Conservation (phyloP, 2,113 vertebrate genomes). For the Pristiophorus japonicus region DNA sequence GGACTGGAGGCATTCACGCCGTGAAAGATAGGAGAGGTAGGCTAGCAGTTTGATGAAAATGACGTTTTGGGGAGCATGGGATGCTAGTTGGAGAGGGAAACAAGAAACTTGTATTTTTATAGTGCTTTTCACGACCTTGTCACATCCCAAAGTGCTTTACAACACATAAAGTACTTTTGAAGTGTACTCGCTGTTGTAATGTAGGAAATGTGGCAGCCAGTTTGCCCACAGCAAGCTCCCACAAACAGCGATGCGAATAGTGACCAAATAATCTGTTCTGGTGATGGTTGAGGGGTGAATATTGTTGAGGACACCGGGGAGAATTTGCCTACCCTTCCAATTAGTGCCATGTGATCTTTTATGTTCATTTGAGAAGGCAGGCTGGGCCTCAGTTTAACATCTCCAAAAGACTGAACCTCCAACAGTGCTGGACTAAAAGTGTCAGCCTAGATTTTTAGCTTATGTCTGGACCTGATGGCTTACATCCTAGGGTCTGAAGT, state of each 20-base stretch:
- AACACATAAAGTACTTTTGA: not conserved
- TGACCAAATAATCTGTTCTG: not conserved
- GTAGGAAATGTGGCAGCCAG: not conserved
- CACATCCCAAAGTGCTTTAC: not conserved
- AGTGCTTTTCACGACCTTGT: not conserved
- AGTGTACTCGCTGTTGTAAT: not conserved
- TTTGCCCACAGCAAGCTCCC: not conserved
- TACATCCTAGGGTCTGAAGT: no score
- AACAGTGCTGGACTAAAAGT: not conserved
- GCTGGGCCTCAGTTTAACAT: not conserved
- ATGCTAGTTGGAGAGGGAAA: not conserved
- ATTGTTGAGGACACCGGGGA: not conserved
- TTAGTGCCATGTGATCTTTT: not conserved
- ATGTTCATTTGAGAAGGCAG: not conserved
- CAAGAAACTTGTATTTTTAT: not conserved
- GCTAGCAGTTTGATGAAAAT: not conserved
- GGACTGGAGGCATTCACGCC: not conserved
- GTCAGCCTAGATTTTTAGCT: not conserved
- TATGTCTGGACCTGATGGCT: no score
- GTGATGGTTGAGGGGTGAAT: not conserved
- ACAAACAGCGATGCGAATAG: not conserved
- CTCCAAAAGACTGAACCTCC: not conserved
- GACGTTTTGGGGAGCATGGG: not conserved
- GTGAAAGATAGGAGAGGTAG: not conserved
- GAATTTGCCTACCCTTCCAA: not conserved